These are phyloP conservation scores for Stichodactyla mertensii DNA, from an alignment of 64 coral and sea anemone genomes.

Conservation along the genomic window DNA sequence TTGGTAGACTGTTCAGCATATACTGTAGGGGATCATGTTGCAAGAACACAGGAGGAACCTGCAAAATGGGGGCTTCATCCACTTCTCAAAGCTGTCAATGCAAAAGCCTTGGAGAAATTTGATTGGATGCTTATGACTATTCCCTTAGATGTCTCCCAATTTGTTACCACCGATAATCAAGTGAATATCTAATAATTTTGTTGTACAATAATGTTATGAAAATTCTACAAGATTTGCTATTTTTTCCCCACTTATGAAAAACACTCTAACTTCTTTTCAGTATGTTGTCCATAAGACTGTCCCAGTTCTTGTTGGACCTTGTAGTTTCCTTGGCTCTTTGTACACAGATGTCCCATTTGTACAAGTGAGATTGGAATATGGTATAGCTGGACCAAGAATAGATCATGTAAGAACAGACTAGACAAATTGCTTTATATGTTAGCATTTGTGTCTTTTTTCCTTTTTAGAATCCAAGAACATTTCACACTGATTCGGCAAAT, in stretches of 20 bases:
- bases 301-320: slow-evolving; percentile 63
- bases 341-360: slow-evolving; percentile 47
- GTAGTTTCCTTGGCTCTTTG: slow-evolving; percentile 54
- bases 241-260: not conserved
- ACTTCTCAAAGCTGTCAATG: slow-evolving; percentile 47
- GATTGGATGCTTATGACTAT: slow-evolving; percentile 40
- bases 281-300: slow-evolving; percentile 50
- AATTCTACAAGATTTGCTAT: not conserved
- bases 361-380: slow-evolving; percentile 55
- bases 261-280: slow-evolving; percentile 12
- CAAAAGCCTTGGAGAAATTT: slow-evolving; percentile 44
- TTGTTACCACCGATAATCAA: not conserved
- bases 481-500: too few species aligned
- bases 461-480: too few species aligned
- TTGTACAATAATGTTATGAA: not conserved
- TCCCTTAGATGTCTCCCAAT: not conserved
- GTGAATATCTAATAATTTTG: not conserved
- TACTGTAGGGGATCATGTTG: slow-evolving; percentile 32
- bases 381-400: slow-evolving; percentile 59
- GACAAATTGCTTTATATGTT: too few species aligned
- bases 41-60: slow-evolving; percentile 62
- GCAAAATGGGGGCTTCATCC: slow-evolving; percentile 62
- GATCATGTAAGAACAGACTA: slow-evolving; percentile 31
- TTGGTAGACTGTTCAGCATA: slow-evolving; percentile 43
- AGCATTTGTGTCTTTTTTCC: too few species aligned